These are phyloP conservation scores for Tupaia tana DNA, from an alignment of 2,113 vertebrate species.

Conservation along the genomic window DNA sequence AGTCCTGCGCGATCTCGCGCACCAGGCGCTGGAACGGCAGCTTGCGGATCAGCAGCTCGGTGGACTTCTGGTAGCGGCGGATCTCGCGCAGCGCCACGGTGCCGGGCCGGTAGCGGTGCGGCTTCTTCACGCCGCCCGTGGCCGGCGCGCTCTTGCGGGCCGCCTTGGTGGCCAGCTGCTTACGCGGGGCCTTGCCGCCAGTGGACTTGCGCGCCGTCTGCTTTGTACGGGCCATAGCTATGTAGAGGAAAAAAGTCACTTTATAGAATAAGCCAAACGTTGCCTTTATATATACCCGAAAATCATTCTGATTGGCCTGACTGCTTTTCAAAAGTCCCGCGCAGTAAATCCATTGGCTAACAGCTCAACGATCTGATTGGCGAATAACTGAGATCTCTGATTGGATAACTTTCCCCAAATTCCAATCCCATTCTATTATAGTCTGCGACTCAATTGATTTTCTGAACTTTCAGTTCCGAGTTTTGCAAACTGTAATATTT, in stretches of 20 bases:
- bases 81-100: slow-evolving; percentile 51
- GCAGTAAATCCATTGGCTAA: slow-evolving; percentile 35
- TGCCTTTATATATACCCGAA: not conserved
- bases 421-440: no score
- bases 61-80: slow-evolving; percentile 46
- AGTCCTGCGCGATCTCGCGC: slow-evolving; percentile 82
- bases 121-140: slow-evolving; percentile 87
- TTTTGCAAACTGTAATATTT: not conserved
- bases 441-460: not conserved
- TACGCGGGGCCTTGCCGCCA: slow-evolving; percentile 93
- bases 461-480: not conserved
- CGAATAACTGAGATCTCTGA: not conserved
- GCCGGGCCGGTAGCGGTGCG: not conserved
- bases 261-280: no score
- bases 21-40: slow-evolving; percentile 48
- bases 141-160: slow-evolving; percentile 90
- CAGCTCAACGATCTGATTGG: not conserved
- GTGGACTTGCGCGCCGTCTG: slow-evolving; percentile 92
- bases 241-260: no score
- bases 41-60: slow-evolving; percentile 59
- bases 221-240: slow-evolving; percentile 88
- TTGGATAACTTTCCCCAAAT: not conserved
- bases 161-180: slow-evolving; percentile 90
- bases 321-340: slow-evolving; percentile 46
- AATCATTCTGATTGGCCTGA: slow-evolving; percentile 28